Base-by-base conservation (phyloP, 1,140 invertebrate genomes). In the Drosophila subobscura region DNA sequence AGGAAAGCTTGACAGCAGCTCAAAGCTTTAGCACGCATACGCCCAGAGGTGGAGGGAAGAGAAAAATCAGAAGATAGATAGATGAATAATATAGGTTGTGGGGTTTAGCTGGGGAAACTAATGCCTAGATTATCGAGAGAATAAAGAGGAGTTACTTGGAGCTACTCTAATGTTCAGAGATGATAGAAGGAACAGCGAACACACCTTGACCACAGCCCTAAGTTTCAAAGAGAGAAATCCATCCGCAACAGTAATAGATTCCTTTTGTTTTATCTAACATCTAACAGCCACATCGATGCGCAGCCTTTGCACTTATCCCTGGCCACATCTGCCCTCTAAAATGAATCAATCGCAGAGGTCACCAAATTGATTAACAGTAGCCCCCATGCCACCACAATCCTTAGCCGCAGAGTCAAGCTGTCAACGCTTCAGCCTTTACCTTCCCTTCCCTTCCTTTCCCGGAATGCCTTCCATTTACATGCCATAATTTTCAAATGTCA, bases 401-500 rank as follows among this genome's bases (percentile, higher is more conserved):
- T 16, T 3, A 10, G 45, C n/a, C 25, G 45, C 45, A 29, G 29
- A 16, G 12, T 55, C 10, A 12, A 37, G 66, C 78, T 88, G 84
- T 88, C 83, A 88, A 83, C 83, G 72, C 72, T 55, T 63, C 59
- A 55, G 77, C 63, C 44, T 50, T 20, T 20, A 0, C 16, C 1
- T 20, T 20, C 16, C 16, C 1, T 20, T 20, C 0, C 16, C 16
- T 20, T 20, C 16, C 16, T 1, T 88, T 88, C 78, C 74, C 70
- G 57, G 78, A 86, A 88, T 67, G 71, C 74, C 79, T 89, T 79
- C 79, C 83, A 88, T 88, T 88, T 88, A 88, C 83, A 88, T 88
- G 83, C 84, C 64, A 88, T 88, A 88, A 88, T 88, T 88, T 88
- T 88, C 76, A 88, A 88, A 88, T 88, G 83, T 88, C 83, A 88